phyloP scores from a whole-genome alignment of 2,888 invertebrate species.

The Latrodectus hesperus region DNA sequence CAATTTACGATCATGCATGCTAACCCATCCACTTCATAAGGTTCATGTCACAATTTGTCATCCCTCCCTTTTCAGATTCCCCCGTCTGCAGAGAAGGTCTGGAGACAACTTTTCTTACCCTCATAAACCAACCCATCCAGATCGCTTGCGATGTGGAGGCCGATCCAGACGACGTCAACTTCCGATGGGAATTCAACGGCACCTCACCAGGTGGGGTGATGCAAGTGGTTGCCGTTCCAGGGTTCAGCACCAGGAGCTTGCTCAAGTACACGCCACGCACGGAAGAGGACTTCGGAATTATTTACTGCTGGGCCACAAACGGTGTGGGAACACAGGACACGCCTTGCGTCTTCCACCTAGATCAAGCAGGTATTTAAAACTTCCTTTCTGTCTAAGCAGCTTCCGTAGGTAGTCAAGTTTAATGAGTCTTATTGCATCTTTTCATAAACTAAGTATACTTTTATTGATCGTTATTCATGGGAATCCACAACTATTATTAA shows the following conservation, averaged over 20 bases:
- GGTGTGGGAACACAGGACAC: constrained; percentile 55
- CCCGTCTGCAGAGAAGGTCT: constrained; percentile 70
- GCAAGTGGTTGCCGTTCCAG: constrained; percentile 20
- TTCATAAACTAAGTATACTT: too few relatives aligned
- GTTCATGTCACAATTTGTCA: too few relatives aligned
- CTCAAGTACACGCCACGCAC: constrained; percentile 62
- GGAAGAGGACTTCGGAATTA: constrained; percentile 59
- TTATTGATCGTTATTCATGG: too few relatives aligned
- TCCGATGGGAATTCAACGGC: constrained; percentile 93
- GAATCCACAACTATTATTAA: too few relatives aligned
- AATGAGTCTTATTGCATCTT: too few relatives aligned
- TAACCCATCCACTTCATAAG: too few relatives aligned
- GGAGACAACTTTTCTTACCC: constrained; percentile 66
- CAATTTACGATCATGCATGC: too few relatives aligned
- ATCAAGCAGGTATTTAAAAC: constrained; percentile 56
- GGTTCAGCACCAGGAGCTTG: constrained; percentile 28
- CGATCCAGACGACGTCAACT: constrained; percentile 79
- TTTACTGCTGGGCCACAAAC: constrained; percentile 66
- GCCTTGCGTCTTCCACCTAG: constrained; percentile 60
- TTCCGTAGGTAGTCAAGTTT: background rate
- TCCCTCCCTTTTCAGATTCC: constrained; percentile 38
- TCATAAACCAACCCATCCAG: constrained; percentile 68
- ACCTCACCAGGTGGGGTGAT: constrained; percentile 49
- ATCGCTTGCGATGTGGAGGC: constrained; percentile 74
- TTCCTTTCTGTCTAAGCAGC: too few relatives aligned